Percentiles rank a stretch among this genome's conserved stretches.
phyloP scores from a whole-genome alignment of 30 jellyfish, hydroid and myxozoan genomes.

The Clytia hemisphaerica region DNA sequence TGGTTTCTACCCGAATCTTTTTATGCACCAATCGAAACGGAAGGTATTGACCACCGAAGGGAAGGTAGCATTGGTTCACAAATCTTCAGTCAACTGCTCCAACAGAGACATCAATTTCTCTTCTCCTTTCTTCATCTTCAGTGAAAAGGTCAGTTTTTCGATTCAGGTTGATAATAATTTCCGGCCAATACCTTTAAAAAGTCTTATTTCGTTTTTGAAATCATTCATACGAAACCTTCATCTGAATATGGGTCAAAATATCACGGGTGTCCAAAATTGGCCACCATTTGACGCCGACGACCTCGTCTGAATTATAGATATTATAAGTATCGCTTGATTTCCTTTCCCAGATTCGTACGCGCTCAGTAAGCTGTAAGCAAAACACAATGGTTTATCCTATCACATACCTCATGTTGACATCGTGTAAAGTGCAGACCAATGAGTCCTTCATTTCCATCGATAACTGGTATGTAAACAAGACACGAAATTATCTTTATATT shows the following conservation, averaged over 20 bases:
- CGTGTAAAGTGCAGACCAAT: constrained; percentile 50
- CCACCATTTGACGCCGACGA: too few relatives aligned
- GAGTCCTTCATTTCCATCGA: constrained; percentile 48
- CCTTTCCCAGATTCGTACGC: constrained; percentile 99
- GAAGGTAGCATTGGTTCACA: constrained; percentile 78
- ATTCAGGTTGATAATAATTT: not conserved
- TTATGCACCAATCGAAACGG: constrained; percentile 91
- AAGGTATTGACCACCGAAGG: constrained; percentile 95
- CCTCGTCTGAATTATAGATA: too few relatives aligned
- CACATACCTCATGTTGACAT: constrained; percentile 61
- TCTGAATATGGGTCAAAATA: too few relatives aligned
- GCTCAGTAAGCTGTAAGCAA: constrained; percentile 92
- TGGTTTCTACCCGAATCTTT: constrained; percentile 92
- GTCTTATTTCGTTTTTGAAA: too few relatives aligned
- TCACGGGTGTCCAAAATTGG: too few relatives aligned
- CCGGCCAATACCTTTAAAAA: too few relatives aligned
- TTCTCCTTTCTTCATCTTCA: constrained; percentile 92
- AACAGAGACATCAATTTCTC: constrained; percentile 67
- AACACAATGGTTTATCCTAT: constrained; percentile 93
- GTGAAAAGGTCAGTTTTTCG: constrained; percentile 95
- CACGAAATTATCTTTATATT: too few relatives aligned
- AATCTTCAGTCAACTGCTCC: constrained; percentile 90
- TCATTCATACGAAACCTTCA: too few relatives aligned
- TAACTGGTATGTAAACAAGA: constrained; percentile 71
- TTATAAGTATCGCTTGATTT: too few relatives aligned